Evolutionary conservation across 2,797 vertebrate genomes (phyloP).

Genomic region (Urocyon cinereoargenteus): DNA sequence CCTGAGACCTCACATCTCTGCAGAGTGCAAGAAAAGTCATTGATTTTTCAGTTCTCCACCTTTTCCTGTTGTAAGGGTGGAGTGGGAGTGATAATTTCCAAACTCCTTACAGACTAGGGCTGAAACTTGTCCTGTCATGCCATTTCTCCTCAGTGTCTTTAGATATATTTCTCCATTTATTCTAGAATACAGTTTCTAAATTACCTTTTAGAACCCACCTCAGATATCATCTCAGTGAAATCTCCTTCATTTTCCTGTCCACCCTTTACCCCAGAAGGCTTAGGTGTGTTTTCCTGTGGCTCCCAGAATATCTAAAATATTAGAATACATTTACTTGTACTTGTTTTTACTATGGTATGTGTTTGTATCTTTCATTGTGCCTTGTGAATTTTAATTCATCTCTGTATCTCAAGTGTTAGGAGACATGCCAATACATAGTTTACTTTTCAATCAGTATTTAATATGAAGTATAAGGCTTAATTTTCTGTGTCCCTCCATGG

Average conservation of each 20-base stretch:
- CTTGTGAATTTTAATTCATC: neutral
- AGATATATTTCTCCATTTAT: neutral
- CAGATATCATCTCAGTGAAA: neutral
- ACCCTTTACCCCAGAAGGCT: neutral
- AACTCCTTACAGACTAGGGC: neutral
- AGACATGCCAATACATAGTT: neutral
- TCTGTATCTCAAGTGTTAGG: neutral
- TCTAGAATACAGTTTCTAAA: conserved; percentile 27
- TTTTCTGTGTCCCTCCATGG: neutral
- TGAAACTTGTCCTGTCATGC: neutral
- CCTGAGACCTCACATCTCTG: neutral
- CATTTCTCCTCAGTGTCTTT: neutral
- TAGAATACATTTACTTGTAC: neutral
- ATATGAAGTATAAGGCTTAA: neutral
- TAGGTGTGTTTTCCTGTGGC: neutral
- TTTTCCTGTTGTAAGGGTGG: neutral
- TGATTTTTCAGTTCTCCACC: neutral
- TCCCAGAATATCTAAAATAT: neutral
- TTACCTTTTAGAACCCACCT: neutral
- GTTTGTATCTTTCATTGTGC: neutral
- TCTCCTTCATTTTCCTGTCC: neutral
- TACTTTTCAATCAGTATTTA: neutral
- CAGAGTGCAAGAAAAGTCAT: neutral
- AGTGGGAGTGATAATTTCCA: neutral
- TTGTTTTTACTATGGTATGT: neutral